phyloP scores from a whole-genome alignment of 2,113 vertebrate species.

The Corythoichthys haematopterus region DNA sequence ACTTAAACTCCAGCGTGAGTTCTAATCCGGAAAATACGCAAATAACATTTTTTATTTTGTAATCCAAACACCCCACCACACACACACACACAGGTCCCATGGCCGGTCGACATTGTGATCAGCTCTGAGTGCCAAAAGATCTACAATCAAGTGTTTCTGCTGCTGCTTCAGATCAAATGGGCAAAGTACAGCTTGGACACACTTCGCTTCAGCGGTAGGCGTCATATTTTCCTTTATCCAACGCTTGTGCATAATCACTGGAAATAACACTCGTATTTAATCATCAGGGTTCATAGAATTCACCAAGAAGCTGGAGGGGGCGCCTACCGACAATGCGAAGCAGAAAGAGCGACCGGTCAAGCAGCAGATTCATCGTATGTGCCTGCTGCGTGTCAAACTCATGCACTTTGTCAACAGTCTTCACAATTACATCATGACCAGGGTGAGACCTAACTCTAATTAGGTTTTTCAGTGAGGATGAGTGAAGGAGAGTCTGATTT shows the following conservation, averaged over 20 bases:
- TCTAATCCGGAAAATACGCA: no score
- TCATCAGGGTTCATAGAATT: constrained; percentile 78
- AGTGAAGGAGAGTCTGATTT: no score
- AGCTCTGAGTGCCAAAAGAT: constrained; percentile 97
- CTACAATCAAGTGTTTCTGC: constrained; percentile 96
- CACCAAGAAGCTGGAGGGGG: constrained; percentile 70
- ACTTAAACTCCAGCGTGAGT: no score
- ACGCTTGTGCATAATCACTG: neutral
- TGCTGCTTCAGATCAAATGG: constrained; percentile 97
- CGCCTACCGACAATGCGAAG: constrained; percentile 54
- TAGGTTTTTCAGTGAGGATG: no score
- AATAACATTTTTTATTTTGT: no score
- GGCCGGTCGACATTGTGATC: constrained; percentile 98
- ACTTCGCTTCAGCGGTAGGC: constrained; percentile 87
- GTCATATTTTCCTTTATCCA: no score
- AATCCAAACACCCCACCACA: no score
- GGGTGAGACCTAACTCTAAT: constrained; percentile 68
- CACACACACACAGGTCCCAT: constrained; percentile 80
- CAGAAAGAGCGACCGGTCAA: constrained; percentile 66
- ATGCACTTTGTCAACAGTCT: constrained; percentile 99
- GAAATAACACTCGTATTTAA: no score
- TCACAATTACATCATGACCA: constrained; percentile 97
- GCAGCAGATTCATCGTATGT: constrained; percentile 93
- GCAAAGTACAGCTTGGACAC: constrained; percentile 96
- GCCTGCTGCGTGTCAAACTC: constrained; percentile 90